These are phyloP conservation scores for Eulimnadia texana DNA, from an alignment of 1,140 invertebrate genomes.

Conservation along the genomic window DNA sequence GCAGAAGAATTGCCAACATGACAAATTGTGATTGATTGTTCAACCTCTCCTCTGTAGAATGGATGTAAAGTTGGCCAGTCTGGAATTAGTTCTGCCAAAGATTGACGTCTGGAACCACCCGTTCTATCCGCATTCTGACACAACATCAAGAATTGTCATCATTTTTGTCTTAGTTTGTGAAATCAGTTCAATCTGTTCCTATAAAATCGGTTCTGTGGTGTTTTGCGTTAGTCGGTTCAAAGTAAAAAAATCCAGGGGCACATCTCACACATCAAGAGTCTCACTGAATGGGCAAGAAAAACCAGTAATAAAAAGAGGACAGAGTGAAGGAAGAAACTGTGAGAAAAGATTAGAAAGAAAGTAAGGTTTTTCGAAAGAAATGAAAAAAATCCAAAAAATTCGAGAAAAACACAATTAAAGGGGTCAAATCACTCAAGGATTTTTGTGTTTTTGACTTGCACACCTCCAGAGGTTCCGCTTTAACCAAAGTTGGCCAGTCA, in stretches of 20 bases:
- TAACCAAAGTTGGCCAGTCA: constrained; percentile 44
- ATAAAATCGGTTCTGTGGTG: not conserved
- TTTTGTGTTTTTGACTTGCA: constrained; percentile 26
- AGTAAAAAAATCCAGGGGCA: too few species aligned
- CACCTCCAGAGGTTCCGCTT: constrained; percentile 39
- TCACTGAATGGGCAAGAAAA: too few species aligned
- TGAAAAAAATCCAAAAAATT: not conserved
- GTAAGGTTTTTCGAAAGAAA: not conserved
- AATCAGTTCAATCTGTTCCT: not conserved
- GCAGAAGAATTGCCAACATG: not conserved
- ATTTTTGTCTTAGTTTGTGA: not conserved
- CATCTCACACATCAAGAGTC: too few species aligned
- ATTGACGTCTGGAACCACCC: constrained; percentile 53
- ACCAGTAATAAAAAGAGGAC: too few species aligned
- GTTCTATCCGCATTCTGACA: constrained; percentile 38
- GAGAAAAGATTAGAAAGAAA: too few species aligned
- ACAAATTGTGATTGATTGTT: not conserved
- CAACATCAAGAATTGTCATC: not conserved
- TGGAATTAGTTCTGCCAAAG: constrained; percentile 85
- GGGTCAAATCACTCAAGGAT: too few species aligned
- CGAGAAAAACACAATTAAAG: not conserved
- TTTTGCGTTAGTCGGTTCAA: too few species aligned
- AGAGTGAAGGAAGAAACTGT: too few species aligned
- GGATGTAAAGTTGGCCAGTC: constrained; percentile 88
- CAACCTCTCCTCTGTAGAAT: constrained; percentile 40